These are phyloP conservation scores for Pantala flavescens DNA, from an alignment of 1,140 invertebrate genomes.

Conservation along the genomic window DNA sequence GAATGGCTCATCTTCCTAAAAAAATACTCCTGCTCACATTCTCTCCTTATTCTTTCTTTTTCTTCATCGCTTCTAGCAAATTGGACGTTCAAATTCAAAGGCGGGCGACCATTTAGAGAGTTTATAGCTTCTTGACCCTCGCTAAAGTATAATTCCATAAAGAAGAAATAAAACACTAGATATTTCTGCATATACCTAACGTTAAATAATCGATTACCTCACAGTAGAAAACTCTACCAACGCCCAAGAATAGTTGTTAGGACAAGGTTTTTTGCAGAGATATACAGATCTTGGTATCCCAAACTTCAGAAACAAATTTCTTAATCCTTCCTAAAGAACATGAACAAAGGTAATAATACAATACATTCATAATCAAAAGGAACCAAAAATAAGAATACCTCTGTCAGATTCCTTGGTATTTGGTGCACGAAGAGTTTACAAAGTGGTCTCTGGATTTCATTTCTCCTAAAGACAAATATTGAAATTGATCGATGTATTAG, in stretches of 20 bases:
- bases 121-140: neutral
- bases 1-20: neutral
- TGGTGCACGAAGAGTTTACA: neutral
- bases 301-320: neutral
- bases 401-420: neutral
- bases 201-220: too few relatives aligned
- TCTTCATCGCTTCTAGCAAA: neutral
- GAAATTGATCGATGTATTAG: neutral
- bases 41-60: neutral
- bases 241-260: neutral
- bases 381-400: neutral
- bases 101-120: neutral
- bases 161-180: too few relatives aligned
- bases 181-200: too few relatives aligned
- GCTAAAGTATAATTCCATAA: neutral
- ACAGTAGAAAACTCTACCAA: neutral
- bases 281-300: neutral
- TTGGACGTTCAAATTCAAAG: neutral
- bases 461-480: neutral
- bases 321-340: neutral
- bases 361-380: neutral
- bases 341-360: neutral
- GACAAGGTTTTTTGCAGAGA: too few relatives aligned
- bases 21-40: neutral
- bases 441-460: neutral